phyloP scores from a whole-genome alignment of 1,140 invertebrate species.

The Leptopilina boulardi region DNA sequence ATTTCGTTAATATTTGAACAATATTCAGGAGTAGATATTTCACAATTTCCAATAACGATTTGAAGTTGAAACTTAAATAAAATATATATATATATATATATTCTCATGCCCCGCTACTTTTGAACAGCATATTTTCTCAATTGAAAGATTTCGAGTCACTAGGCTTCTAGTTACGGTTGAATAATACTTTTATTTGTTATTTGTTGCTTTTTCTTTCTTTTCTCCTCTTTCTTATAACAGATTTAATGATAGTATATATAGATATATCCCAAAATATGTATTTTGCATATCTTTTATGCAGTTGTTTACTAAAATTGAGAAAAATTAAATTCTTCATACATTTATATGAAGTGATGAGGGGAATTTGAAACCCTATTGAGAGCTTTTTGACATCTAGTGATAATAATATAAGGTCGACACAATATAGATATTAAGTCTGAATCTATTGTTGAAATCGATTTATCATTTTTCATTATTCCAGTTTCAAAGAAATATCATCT shows the following conservation, averaged over 20 bases:
- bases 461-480: background rate
- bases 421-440: background rate
- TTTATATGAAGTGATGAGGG: no score
- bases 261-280: background rate
- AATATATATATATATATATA: background rate
- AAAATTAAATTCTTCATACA: background rate
- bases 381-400: background rate
- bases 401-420: background rate
- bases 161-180: background rate
- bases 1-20: no score
- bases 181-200: background rate
- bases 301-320: background rate
- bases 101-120: background rate
- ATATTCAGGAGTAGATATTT: background rate
- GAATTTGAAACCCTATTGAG: background rate
- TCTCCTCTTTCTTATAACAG: background rate
- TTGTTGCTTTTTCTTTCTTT: background rate
- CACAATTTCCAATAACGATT: background rate
- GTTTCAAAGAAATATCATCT: constrained; percentile 21
- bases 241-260: background rate
- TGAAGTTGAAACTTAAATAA: background rate
- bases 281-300: background rate
- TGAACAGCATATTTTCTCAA: constrained; percentile 6
- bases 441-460: constrained; percentile 9
- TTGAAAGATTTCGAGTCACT: background rate